Conservation (phyloP, 2,797 vertebrate species). For the Sebastes matsubarae region DNA sequence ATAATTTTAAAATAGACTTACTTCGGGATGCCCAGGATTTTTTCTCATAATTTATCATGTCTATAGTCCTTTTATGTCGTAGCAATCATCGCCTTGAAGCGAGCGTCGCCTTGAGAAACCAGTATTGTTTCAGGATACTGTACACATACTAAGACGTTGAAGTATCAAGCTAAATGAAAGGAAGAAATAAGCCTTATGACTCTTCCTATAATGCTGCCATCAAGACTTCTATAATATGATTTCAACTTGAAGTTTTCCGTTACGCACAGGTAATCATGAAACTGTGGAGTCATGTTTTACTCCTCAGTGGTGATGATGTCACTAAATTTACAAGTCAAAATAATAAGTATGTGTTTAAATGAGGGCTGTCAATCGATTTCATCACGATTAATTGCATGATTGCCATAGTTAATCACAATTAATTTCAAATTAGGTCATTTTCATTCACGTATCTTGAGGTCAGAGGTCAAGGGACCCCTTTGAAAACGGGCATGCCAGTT, state of each 20-base stretch:
- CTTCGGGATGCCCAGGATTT: not conserved
- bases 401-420: too few relatives aligned
- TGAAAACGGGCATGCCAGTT: too few relatives aligned
- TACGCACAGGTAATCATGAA: not conserved
- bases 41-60: not conserved
- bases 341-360: not conserved
- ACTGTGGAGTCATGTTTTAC: not conserved
- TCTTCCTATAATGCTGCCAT: not conserved
- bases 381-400: too few relatives aligned
- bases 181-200: not conserved
- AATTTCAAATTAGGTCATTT: too few relatives aligned
- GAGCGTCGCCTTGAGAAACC: not conserved
- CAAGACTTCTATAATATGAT: not conserved
- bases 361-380: too few relatives aligned
- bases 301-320: not conserved
- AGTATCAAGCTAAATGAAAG: not conserved
- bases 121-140: not conserved
- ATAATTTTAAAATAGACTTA: constrained; percentile 8
- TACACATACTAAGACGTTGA: not conserved
- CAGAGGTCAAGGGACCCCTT: too few relatives aligned
- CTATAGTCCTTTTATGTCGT: not conserved
- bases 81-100: not conserved
- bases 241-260: not conserved
- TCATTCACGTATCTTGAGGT: too few relatives aligned
- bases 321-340: not conserved